Conservation (phyloP, 23 tunicate species). For the Clavelina lepadiformis region DNA sequence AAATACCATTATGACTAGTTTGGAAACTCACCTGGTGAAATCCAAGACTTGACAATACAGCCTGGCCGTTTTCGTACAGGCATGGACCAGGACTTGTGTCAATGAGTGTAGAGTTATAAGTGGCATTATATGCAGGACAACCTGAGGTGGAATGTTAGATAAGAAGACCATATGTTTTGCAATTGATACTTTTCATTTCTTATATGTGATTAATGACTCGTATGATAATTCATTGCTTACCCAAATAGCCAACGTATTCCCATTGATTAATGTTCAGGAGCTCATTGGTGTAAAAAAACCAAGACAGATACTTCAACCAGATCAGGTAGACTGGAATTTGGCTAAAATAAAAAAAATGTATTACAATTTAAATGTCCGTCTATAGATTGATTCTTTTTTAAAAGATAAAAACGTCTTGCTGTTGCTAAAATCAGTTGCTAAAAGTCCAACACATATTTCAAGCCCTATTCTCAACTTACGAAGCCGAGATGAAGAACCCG, state of each 20-base stretch:
- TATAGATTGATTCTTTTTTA: neutral
- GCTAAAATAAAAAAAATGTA: slow-evolving; percentile 20
- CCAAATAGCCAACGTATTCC: slow-evolving; percentile 50
- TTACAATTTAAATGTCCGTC: too few species aligned
- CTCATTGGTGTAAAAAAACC: slow-evolving; percentile 76
- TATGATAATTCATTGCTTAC: slow-evolving; percentile 36
- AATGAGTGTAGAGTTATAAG: neutral
- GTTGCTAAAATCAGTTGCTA: too few species aligned
- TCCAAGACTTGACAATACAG: slow-evolving; percentile 15
- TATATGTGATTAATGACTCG: too few species aligned
- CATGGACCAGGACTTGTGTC: slow-evolving; percentile 11
- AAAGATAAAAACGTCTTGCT: too few species aligned
- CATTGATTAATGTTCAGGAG: slow-evolving; percentile 71
- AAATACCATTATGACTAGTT: neutral
- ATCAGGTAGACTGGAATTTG: slow-evolving; percentile 47
- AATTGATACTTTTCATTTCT: too few species aligned
- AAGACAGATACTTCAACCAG: slow-evolving; percentile 80
- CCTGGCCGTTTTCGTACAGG: slow-evolving; percentile 13
- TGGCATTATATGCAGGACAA: slow-evolving; percentile 16
- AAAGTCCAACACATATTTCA: neutral
- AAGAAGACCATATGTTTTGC: too few species aligned
- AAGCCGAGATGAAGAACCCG: slow-evolving; percentile 63
- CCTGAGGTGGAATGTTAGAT: slow-evolving; percentile 2
- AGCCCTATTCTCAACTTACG: slow-evolving; percentile 21
- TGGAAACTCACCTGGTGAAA: slow-evolving; percentile 21